These are phyloP conservation scores for Odontesthes bonariensis DNA, from an alignment of 2,113 vertebrate species.

Conservation along the genomic window DNA sequence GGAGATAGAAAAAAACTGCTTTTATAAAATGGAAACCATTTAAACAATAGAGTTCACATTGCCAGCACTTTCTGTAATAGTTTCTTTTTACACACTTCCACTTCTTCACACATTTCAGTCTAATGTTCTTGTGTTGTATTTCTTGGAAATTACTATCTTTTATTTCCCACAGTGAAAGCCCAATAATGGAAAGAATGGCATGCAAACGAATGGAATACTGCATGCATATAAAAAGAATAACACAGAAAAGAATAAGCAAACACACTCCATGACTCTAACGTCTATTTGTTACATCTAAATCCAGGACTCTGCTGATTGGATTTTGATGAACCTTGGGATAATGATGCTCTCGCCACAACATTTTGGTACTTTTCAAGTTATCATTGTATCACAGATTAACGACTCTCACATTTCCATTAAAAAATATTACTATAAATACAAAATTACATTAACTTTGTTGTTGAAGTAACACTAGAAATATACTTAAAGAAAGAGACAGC, in stretches of 20 bases:
- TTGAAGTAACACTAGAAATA: neutral
- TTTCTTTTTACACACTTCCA: neutral
- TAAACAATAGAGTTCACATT: constrained; percentile 29
- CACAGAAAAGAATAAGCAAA: constrained; percentile 51
- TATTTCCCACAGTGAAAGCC: constrained; percentile 44
- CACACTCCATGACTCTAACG: constrained; percentile 47
- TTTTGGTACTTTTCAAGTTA: constrained; percentile 25
- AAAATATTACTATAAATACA: neutral
- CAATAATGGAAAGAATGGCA: constrained; percentile 41
- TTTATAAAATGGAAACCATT: constrained; percentile 47
- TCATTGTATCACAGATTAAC: constrained; percentile 28
- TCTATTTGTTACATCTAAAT: constrained; percentile 66
- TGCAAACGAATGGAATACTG: constrained; percentile 27
- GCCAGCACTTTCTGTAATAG: constrained; percentile 1
- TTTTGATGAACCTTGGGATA: constrained; percentile 66
- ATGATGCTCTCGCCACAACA: constrained; percentile 49
- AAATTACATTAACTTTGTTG: too few relatives aligned
- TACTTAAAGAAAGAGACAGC: neutral
- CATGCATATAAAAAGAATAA: constrained; percentile 17
- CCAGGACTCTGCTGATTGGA: constrained; percentile 58
- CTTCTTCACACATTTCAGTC: constrained; percentile 23
- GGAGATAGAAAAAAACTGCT: constrained; percentile 61
- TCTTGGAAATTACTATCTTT: constrained; percentile 36
- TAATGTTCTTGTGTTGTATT: constrained; percentile 21
- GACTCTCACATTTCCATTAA: neutral